Base-by-base conservation (phyloP, 2,113 vertebrate species). In the Chloroceryle aenea region DNA sequence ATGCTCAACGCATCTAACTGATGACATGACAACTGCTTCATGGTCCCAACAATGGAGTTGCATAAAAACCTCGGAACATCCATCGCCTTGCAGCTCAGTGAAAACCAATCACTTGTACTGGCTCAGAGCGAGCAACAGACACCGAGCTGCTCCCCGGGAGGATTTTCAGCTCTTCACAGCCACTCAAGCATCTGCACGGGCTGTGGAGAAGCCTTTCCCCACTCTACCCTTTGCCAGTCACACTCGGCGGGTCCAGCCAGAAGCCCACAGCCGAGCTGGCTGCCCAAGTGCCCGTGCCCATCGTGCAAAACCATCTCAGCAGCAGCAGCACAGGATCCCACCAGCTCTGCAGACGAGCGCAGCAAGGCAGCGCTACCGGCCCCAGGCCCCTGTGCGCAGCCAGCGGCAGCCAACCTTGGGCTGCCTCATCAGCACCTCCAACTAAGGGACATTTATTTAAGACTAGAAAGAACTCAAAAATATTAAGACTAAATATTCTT, bases 321-420 rank as follows among this genome's bases (percentile, higher is more conserved):
- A 68, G 84, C 43, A 25, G 48, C 48, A 68, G 84, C 80, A 48
- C 83, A 14, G 83, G 58, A 75, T 55, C 62, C 82, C 91, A 25
- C 43, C 22, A 30, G 17, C 23, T 6, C 53, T 0, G 3, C 66
- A 58, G 45, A 90, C 29, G 3, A 36, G 45, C 1, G 0, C 32
- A 38, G 20, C 25, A 20, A 12, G 19, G 23, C 61, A 59, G 14
- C 0, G 1, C 62, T 4, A 0, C 53, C 1, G 1, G 20, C 14
- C 36, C 32, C 71, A 6, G 43, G 21, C 10, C 8, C 50, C 42
- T 1, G 1, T 73, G 9, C 45, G 4, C 32, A 50, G 77, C 32
- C 32, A 58, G 69, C 8, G 2, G 80, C 72, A 27, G 32, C 26
- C 74, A 64, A 2, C 43, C 69, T 34, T 61, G 8, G 83, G 53